Evolutionary conservation across 2,888 invertebrate genomes (phyloP).

Genomic region (Hoplodrina ambigua): DNA sequence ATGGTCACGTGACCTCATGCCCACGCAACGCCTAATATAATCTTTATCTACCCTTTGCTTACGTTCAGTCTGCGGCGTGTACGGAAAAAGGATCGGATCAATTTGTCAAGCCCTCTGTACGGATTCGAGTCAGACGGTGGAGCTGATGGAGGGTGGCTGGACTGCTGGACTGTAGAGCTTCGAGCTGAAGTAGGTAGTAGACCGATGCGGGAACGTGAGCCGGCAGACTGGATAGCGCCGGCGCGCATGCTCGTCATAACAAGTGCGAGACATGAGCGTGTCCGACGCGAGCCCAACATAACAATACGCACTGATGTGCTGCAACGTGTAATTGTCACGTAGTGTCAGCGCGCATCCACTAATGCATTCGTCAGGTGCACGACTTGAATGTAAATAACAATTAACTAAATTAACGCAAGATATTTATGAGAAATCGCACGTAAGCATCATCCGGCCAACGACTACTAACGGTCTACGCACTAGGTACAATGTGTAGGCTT

Average conservation of each 20-base stretch:
- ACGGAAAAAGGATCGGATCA: too few relatives aligned
- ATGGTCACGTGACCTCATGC: too few relatives aligned
- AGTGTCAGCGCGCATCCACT: background rate
- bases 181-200: background rate
- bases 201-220: background rate
- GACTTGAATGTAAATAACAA: conserved; percentile 32
- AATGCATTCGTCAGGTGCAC: conserved; percentile 34
- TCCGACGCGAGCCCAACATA: conserved; percentile 5
- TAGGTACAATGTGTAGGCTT: too few relatives aligned
- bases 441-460: too few relatives aligned
- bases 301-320: conserved; percentile 26
- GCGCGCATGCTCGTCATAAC: background rate
- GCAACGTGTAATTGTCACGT: conserved; percentile 35
- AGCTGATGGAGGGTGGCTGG: background rate
- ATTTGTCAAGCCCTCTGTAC: too few relatives aligned
- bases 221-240: background rate
- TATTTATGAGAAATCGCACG: background rate
- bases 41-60: too few relatives aligned
- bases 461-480: too few relatives aligned
- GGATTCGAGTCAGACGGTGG: background rate
- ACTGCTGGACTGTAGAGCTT: background rate
- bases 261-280: conserved; percentile 7
- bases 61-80: too few relatives aligned
- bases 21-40: too few relatives aligned
- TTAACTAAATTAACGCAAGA: background rate